Evolutionary conservation across 2,113 vertebrate species (phyloP), one percentile per base, ranked within the genome.

Genomic region (Egretta garzetta): DNA sequence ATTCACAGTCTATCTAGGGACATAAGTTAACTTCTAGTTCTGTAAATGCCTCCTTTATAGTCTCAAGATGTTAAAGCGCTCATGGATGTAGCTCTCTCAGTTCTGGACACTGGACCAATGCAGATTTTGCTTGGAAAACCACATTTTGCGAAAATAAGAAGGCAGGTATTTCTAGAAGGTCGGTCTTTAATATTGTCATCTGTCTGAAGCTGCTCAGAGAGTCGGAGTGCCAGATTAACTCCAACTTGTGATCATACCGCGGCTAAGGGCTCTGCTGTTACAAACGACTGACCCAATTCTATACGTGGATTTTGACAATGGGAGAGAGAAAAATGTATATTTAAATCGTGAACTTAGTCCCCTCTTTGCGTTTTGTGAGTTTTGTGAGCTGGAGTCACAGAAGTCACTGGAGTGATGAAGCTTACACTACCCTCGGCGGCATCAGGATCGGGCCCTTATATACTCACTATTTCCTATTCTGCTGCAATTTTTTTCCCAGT

Each of bases 351-450:
- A 92, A 45, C 37, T 19, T 56, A 77, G 33, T 10, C 21, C 14
- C 27, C 32, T 75, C 71, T 86, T 58, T 43, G 11, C 43, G 14
- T 58, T 93, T 52, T 49, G 21, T 72, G 73, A 71, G 23, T 83
- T 94, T 52, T 73, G n/a, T 80, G 53, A 91, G 35, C 39, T 60
- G 14, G 19, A 76, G 47, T 79, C 23, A 35, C 62, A 49, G 39
- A 85, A 93, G 67, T 55, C 72, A 22, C 23, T 6, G n/a, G 28
- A 59, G 33, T 70, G 56, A 68, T 35, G 8, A 72, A 92, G 22
- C 27, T 80, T 5, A 7, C 0, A 0, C 58, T 80, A 1, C 12
- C 79, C 32, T 90, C 41, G 0, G 2, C 1, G 3, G 80, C 62
- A 55, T 20, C 49, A 45, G 66, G 39, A 87, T 63, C 1, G 6